Base-by-base conservation (phyloP, 2,113 vertebrate genomes). In the Riparia riparia region DNA sequence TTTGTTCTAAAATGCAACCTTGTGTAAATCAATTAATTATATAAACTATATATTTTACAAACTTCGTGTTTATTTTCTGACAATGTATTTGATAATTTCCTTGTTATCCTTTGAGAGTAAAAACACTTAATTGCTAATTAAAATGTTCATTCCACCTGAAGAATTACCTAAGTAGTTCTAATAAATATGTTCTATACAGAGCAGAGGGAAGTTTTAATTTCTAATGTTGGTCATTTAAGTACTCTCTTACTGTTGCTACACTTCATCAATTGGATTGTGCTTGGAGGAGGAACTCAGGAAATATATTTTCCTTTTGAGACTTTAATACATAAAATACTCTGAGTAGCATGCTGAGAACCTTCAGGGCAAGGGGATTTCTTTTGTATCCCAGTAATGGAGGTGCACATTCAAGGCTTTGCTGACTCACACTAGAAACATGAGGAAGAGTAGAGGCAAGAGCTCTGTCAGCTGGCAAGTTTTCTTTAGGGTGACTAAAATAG, bases 71-170 rank as follows among this genome's bases (percentile, higher is more conserved):
- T 54, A 60, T 45, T 82, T 95, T 92, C 50, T 83, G 74, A 88
- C 39, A 60, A 28, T 4, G 22, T 56, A 39, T 65, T 82, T 85
- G 50, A 71, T 87, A 82, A 69, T 93, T 72, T 85, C 13, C 25
- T 82, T 90, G 57, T 91, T 95, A 61, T 82, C 22, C 54, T 77
- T 83, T 37, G 26, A 37, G 50, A 71, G 39, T 68, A 94, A 95
- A 93, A 94, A 80, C 9, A 60, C 57, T 87, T 85, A 69, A 79
- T 87, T 87, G 63, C 70, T 82, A 90, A 91, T 72, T 53, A 68
- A 89, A 90, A 87, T 57, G 20, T 85, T 94, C 44, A 79, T 20
- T 61, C 22, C 66, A 76, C 53, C 50, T 93, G 78, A 76, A 91
- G 73, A 82, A 78, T 86, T 92, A 86, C 26, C 51, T 29, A 65